phyloP scores from a whole-genome alignment of 1,140 invertebrate species.

The Chironomus striatipennis region DNA sequence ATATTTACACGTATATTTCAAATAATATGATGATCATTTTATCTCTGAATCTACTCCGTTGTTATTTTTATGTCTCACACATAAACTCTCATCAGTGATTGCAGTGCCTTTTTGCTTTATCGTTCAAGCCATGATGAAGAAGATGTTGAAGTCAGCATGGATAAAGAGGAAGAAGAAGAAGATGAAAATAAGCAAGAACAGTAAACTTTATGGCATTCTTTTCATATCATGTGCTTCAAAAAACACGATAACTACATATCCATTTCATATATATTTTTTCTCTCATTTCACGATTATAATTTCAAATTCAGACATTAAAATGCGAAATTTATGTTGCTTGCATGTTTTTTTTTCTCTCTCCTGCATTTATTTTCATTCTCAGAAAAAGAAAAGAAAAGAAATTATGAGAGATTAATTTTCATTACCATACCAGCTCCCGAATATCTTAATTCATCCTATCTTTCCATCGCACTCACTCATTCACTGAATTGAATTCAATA shows the following conservation, averaged over 20 bases:
- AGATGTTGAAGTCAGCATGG: too few relatives aligned
- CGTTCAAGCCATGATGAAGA: neutral
- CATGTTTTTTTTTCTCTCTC: too few relatives aligned
- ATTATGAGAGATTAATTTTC: neutral
- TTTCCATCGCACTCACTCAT: neutral
- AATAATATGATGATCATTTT: neutral
- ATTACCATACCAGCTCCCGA: neutral
- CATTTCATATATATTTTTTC: neutral
- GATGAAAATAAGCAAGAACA: neutral
- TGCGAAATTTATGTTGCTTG: neutral
- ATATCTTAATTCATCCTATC: neutral
- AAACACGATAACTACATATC: neutral
- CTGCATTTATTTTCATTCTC: too few relatives aligned
- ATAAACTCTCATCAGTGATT: too few relatives aligned
- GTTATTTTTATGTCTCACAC: neutral
- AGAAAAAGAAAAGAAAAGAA: too few relatives aligned
- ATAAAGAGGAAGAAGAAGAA: too few relatives aligned
- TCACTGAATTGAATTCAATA: neutral
- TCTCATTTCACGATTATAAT: neutral
- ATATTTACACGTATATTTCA: neutral
- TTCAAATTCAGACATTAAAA: neutral
- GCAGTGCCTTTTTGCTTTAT: neutral
- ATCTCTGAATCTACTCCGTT: neutral
- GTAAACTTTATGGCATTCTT: slow-evolving; percentile 11
- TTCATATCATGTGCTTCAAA: neutral